phyloP scores from a whole-genome alignment of 1,140 invertebrate species.

The Drosophila bocki region DNA sequence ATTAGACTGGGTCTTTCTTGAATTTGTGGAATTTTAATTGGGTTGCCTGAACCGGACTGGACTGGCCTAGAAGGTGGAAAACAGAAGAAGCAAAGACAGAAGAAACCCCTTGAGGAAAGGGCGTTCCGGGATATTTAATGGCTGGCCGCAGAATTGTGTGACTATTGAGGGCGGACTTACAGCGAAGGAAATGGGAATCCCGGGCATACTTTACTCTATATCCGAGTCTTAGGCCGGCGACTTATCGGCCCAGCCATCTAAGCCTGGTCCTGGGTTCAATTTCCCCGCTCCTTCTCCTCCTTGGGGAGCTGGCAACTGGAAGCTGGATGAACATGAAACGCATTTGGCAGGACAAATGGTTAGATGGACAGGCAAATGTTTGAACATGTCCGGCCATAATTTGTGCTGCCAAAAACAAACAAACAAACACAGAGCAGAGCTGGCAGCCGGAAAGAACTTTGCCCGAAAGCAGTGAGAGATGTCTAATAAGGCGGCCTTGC shows the following conservation, averaged over 20 bases:
- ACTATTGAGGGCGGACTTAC: slow-evolving; percentile 14
- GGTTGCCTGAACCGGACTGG: slow-evolving; percentile 17
- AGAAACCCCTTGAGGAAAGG: slow-evolving; percentile 10
- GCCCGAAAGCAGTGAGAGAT: slow-evolving; percentile 36
- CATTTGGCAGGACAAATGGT: slow-evolving; percentile 39
- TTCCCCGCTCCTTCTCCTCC: slow-evolving; percentile 1
- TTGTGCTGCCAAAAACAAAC: slow-evolving; percentile 78
- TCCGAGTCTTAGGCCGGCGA: slow-evolving; percentile 24
- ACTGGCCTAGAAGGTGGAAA: slow-evolving; percentile 1
- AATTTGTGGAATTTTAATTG: slow-evolving; percentile 69
- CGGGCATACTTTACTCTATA: slow-evolving; percentile 14
- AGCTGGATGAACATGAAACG: slow-evolving; percentile 15
- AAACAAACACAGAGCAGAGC: slow-evolving; percentile 35
- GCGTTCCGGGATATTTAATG: slow-evolving; percentile 19
- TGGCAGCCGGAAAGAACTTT: slow-evolving; percentile 56
- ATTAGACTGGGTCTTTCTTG: slow-evolving; percentile 27
- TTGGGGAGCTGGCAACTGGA: slow-evolving; percentile 20
- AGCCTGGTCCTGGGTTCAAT: slow-evolving; percentile 8
- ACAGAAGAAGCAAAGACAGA: slow-evolving; percentile 1
- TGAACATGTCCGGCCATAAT: slow-evolving; percentile 66
- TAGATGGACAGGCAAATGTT: slow-evolving; percentile 59
- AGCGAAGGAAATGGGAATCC: slow-evolving; percentile 22
- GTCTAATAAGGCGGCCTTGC: slow-evolving; percentile 42
- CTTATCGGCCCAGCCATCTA: slow-evolving; percentile 27
- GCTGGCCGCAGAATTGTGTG: slow-evolving; percentile 28